A percentile compares a stretch with the other conserved stretches of the same genome.
Evolutionary conservation across 2,888 invertebrate genomes (phyloP).

Genomic region (Rhodophaea formosa): DNA sequence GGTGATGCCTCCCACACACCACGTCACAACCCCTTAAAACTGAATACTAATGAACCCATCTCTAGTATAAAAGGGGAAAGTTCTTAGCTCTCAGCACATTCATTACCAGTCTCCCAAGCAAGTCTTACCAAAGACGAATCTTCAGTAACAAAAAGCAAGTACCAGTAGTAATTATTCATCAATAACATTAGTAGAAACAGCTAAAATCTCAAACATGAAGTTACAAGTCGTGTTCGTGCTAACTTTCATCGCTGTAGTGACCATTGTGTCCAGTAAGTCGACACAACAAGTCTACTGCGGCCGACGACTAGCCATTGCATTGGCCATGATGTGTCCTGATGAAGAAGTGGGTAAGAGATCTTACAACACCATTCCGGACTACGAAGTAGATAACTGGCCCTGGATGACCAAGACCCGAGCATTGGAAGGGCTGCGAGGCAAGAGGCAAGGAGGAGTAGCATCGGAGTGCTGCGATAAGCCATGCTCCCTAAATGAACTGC

Average conservation of each 20-base stretch:
- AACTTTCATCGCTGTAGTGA: background rate
- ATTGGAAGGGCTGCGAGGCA: constrained; percentile 24
- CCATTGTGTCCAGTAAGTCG: constrained; percentile 10
- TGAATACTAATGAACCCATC: constrained; percentile 3
- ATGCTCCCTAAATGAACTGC: constrained; percentile 36
- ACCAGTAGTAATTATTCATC: background rate
- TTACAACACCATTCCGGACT: constrained; percentile 6
- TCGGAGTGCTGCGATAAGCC: constrained; percentile 42
- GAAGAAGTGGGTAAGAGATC: constrained; percentile 22
- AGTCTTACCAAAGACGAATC: background rate
- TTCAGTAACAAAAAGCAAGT: background rate
- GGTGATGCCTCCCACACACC: background rate
- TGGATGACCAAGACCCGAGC: constrained; percentile 17
- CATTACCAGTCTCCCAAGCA: background rate
- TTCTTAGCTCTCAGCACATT: background rate
- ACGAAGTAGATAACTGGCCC: constrained; percentile 22
- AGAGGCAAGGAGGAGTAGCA: constrained; percentile 33
- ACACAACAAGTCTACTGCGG: constrained; percentile 33
- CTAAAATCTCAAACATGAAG: constrained; percentile 2
- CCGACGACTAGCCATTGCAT: constrained; percentile 30
- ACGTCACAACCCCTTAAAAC: background rate
- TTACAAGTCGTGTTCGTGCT: constrained; percentile 3
- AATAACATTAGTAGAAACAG: too few relatives aligned
- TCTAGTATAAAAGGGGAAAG: constrained; percentile 2
- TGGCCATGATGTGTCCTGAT: constrained; percentile 31